Evolutionary conservation across 1,140 invertebrate species (phyloP), one percentile per base, ranked within the genome.

Genomic region (Drosophila insularis): DNA sequence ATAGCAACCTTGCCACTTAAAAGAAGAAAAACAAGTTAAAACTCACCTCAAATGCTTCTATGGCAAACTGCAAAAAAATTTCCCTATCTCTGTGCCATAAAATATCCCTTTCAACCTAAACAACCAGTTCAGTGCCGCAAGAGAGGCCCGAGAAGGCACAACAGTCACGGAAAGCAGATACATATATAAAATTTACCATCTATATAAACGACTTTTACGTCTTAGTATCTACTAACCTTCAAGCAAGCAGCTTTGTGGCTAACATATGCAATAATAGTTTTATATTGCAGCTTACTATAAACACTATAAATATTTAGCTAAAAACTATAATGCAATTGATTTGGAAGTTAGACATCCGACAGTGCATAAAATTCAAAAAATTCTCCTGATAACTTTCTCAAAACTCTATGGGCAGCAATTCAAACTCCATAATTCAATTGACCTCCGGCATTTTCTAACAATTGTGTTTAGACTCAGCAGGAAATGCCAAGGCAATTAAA

Each of bases 91-190:
- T 53, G 17, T 46, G 17, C 17, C 17, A 14, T 11, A 10, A 67
- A 74, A 78, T 66, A 11, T 71, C 46, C 75, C 68, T 71, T 78
- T 74, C 75, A 78, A 74, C 66, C 66, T 61, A 8, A 55, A n/a
- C 11, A 8, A 2, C 19, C 1, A 32, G 5, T 50, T 63, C 43
- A 63, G 60, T 62, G 23, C 60, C 23, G 21, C 13, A 43, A 31
- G 43, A 32, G 40, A 39, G n/a, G 23, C n/a, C 23, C 31, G 10
- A 11, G 40, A 7, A 4, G 13, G 11, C 40, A 31, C 40, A 50
- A 60, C 58, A 40, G 14, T 19, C 14, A 35, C 55, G 43, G 43
- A 50, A 10, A 21, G 14, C 31, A 37, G 6, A 8, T 19, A 6
- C 8, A 58, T 17, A 32, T 17, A 4, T 11, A 23, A 10, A 21